Percentiles rank a stretch among this genome's conserved stretches.
phyloP scores from a whole-genome alignment of 2,888 invertebrate species.

The Anagyrus pseudococci region DNA sequence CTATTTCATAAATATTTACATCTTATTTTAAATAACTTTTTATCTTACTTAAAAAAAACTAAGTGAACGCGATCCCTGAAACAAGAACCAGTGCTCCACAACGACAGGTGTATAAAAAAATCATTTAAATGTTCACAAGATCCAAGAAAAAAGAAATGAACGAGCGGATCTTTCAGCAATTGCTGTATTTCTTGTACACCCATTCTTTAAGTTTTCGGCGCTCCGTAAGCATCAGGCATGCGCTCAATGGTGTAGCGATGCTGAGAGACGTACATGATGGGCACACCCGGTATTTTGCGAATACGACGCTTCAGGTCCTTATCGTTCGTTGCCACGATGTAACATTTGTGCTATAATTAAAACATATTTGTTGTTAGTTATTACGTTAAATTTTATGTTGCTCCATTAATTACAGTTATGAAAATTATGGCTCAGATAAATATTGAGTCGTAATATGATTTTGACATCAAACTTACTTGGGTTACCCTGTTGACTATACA shows the following conservation, averaged over 20 bases:
- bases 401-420: no score
- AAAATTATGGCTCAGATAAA: no score
- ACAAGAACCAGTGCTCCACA: no score
- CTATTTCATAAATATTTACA: background rate
- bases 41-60: background rate
- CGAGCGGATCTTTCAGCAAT: no score
- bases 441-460: no score
- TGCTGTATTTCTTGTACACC: no score
- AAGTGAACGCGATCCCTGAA: no score
- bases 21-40: background rate
- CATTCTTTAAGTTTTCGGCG: conserved; percentile 70
- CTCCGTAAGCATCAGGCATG: conserved; percentile 99
- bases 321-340: conserved; percentile 99
- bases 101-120: no score
- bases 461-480: conserved; percentile 71
- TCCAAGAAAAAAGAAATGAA: no score
- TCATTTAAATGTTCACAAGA: no score
- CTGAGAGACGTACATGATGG: conserved; percentile 96
- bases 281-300: conserved; percentile 97
- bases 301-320: conserved; percentile 95
- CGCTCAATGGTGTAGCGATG: conserved; percentile 95
- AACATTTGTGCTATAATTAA: conserved; percentile 88
- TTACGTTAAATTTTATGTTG: no score
- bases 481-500: conserved; percentile 95
- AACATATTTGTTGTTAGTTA: conserved; percentile 4